These are phyloP conservation scores for Aporrectodea caliginosa DNA, from an alignment of 1,140 invertebrate species.

Conservation along the genomic window DNA sequence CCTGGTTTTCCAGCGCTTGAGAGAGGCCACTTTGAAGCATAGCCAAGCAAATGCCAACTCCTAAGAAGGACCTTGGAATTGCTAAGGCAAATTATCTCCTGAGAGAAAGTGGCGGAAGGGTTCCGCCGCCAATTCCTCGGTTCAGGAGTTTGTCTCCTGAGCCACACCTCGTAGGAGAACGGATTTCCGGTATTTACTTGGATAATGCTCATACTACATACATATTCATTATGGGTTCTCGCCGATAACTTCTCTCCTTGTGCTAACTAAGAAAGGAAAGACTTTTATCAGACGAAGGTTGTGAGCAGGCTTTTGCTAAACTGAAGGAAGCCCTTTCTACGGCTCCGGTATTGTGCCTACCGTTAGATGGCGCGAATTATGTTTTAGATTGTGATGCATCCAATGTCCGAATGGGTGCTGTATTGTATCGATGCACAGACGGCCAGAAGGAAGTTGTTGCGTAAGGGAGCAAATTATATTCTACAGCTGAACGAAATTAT, in stretches of 20 bases:
- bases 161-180: slow-evolving; percentile 15
- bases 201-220: slow-evolving; percentile 29
- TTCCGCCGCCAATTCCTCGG: slow-evolving; percentile 17
- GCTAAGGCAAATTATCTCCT: slow-evolving; percentile 43
- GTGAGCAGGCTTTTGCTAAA: no score
- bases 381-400: slow-evolving; percentile 41
- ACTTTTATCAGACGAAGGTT: slow-evolving; percentile 38
- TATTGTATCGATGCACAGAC: slow-evolving; percentile 41
- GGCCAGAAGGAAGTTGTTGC: slow-evolving; percentile 36
- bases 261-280: slow-evolving; percentile 32
- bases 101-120: slow-evolving; percentile 26
- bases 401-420: slow-evolving; percentile 37
- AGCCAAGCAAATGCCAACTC: slow-evolving; percentile 48
- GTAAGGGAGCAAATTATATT: slow-evolving; percentile 37
- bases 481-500: slow-evolving; percentile 36
- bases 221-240: slow-evolving; percentile 32
- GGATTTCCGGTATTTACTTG: slow-evolving; percentile 32
- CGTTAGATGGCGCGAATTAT: slow-evolving; percentile 33
- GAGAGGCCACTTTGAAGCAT: slow-evolving; percentile 54
- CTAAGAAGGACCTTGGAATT: slow-evolving; percentile 45
- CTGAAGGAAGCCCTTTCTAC: slow-evolving; percentile 32
- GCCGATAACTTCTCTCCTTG: slow-evolving; percentile 20
- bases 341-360: slow-evolving; percentile 35
- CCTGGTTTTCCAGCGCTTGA: slow-evolving; percentile 47
- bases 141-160: slow-evolving; percentile 13